Percentiles rank a stretch among this genome's conserved stretches.
Evolutionary conservation across 2,113 vertebrate species (phyloP).

Genomic region (Istiophorus platypterus): DNA sequence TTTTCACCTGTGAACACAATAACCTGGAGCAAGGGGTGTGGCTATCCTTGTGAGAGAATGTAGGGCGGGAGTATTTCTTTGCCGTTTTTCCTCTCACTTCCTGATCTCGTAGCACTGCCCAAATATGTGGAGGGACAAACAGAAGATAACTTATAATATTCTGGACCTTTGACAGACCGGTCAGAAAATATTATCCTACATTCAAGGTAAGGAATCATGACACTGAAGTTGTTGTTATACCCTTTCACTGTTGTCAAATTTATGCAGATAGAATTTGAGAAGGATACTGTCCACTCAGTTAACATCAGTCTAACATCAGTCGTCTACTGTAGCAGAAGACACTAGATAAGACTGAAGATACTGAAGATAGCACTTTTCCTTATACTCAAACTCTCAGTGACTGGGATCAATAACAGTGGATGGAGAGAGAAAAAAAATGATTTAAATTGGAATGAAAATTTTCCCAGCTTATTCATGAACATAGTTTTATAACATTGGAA

Average conservation of each 20-base stretch:
- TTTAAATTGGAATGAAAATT: not conserved
- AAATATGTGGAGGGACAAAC: slow-evolving; percentile 60
- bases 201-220: slow-evolving; percentile 59
- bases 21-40: slow-evolving; percentile 66
- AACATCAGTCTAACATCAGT: not conserved
- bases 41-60: slow-evolving; percentile 37
- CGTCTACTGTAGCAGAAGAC: not conserved
- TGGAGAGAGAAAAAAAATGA: not conserved
- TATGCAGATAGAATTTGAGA: too few relatives aligned
- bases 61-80: slow-evolving; percentile 42
- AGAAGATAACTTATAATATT: not conserved
- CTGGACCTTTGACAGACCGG: slow-evolving; percentile 38
- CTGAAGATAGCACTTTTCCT: slow-evolving; percentile 41
- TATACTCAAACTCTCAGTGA: not conserved
- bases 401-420: not conserved
- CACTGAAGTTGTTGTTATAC: not conserved
- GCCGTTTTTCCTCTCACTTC: slow-evolving; percentile 61
- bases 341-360: not conserved
- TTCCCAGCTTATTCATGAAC: not conserved
- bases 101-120: slow-evolving; percentile 52
- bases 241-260: not conserved
- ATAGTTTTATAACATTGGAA: not conserved
- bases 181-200: not conserved
- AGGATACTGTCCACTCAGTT: not conserved
- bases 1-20: slow-evolving; percentile 68